Conservation (phyloP, 2,113 vertebrate species). For the Furnarius figulus region DNA sequence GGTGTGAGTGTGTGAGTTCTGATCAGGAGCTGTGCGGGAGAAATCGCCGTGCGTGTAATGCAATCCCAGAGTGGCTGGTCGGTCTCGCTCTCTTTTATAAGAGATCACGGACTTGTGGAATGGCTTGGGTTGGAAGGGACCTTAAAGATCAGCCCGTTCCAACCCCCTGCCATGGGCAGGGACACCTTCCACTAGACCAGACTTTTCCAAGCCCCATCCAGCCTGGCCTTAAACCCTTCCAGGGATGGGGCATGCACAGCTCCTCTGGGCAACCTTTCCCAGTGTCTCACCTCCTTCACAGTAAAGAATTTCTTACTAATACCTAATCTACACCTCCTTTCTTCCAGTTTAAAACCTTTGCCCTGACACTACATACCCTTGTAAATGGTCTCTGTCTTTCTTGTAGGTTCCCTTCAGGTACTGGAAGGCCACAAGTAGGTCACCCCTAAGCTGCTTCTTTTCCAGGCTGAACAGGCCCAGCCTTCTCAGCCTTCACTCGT, state of each 20-base stretch:
- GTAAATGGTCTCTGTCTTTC: background rate
- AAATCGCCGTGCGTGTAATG: accelerated
- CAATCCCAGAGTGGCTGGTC: accelerated
- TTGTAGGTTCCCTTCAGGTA: too few species aligned
- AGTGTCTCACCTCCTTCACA: accelerated
- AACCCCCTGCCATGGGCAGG: background rate
- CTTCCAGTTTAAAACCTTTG: background rate
- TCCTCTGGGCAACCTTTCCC: background rate
- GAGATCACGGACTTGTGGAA: background rate
- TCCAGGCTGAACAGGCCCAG: background rate
- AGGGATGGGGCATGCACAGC: too few species aligned
- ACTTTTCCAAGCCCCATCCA: background rate
- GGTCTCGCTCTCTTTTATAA: background rate
- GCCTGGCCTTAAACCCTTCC: background rate
- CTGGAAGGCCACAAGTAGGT: background rate
- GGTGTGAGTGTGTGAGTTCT: accelerated
- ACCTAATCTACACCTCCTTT: background rate
- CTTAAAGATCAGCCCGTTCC: background rate
- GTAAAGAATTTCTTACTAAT: background rate
- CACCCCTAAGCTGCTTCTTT: background rate
- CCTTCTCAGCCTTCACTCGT: background rate
- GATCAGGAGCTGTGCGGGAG: too few species aligned
- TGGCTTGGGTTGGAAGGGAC: background rate
- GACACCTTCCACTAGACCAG: background rate
- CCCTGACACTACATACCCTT: background rate